Conservation (phyloP, 1,140 invertebrate species). For the Harpegnathos saltator region DNA sequence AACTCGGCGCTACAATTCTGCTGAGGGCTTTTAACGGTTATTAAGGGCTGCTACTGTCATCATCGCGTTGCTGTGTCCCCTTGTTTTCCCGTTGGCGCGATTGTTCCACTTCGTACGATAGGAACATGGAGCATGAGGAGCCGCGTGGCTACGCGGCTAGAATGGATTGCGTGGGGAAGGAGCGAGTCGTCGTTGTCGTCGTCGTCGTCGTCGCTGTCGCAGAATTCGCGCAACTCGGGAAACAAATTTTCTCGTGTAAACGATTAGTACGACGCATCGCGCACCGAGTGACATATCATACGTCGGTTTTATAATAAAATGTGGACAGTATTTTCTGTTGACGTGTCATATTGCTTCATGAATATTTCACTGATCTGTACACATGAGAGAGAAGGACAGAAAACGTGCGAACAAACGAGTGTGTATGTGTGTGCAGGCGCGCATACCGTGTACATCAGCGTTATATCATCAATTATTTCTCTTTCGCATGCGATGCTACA, state of each 20-base stretch:
- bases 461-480: conserved; percentile 56
- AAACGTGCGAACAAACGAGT: not conserved
- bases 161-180: no score
- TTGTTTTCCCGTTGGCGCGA: conserved; percentile 38
- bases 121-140: not conserved
- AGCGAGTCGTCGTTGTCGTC: no score
- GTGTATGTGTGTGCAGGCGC: not conserved
- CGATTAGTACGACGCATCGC: not conserved
- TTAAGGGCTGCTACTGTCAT: conserved; percentile 61
- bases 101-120: not conserved
- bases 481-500: not conserved
- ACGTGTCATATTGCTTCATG: conserved; percentile 47
- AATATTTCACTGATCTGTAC: conserved; percentile 33
- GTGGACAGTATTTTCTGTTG: conserved; percentile 6
- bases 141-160: no score
- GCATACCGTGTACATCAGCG: not conserved
- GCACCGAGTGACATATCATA: conserved; percentile 12
- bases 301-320: conserved; percentile 30
- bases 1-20: conserved; percentile 3
- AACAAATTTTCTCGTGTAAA: not conserved
- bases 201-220: no score
- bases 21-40: conserved; percentile 71
- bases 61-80: not conserved
- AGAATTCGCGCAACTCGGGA: no score
- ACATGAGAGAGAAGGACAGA: no score